Percentiles rank a stretch among this genome's conserved stretches.
phyloP scores from a whole-genome alignment of 2,888 invertebrate species.

The Trissonchulus sp. region DNA sequence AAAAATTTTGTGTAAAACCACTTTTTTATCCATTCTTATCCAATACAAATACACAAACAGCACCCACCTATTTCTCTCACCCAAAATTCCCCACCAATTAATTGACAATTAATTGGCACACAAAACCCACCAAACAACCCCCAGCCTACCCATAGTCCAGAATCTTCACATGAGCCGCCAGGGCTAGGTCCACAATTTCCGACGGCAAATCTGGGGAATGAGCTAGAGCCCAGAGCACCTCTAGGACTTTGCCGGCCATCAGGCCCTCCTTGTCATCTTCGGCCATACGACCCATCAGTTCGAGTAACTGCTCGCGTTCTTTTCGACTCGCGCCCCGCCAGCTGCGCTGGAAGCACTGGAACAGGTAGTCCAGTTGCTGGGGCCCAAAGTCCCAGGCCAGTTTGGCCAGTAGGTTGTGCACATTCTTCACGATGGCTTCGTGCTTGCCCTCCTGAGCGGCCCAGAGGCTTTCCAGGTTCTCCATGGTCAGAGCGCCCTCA shows the following conservation, averaged over 20 bases:
- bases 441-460: slow-evolving; percentile 94
- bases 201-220: slow-evolving; percentile 92
- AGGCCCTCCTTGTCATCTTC: slow-evolving; percentile 98
- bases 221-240: slow-evolving; percentile 90
- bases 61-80: too few relatives aligned
- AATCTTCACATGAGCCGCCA: slow-evolving; percentile 90
- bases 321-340: slow-evolving; percentile 94
- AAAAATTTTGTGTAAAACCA: too few relatives aligned
- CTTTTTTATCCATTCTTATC: too few relatives aligned
- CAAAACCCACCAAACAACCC: too few relatives aligned
- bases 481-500: slow-evolving; percentile 68
- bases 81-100: too few relatives aligned
- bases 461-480: slow-evolving; percentile 92
- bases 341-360: slow-evolving; percentile 71
- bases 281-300: slow-evolving; percentile 84
- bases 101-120: too few relatives aligned
- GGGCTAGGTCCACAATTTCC: slow-evolving; percentile 92
- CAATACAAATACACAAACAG: too few relatives aligned
- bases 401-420: slow-evolving; percentile 89
- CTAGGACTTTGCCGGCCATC: slow-evolving; percentile 92
- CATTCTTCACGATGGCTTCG: slow-evolving; percentile 95
- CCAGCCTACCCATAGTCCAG: slow-evolving; percentile 73
- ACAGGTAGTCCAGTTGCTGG: slow-evolving; percentile 90
- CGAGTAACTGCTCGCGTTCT: slow-evolving; percentile 86
- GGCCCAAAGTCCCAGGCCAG: slow-evolving; percentile 97